Conservation (phyloP, 1,140 invertebrate species). For the Mamestra configurata region DNA sequence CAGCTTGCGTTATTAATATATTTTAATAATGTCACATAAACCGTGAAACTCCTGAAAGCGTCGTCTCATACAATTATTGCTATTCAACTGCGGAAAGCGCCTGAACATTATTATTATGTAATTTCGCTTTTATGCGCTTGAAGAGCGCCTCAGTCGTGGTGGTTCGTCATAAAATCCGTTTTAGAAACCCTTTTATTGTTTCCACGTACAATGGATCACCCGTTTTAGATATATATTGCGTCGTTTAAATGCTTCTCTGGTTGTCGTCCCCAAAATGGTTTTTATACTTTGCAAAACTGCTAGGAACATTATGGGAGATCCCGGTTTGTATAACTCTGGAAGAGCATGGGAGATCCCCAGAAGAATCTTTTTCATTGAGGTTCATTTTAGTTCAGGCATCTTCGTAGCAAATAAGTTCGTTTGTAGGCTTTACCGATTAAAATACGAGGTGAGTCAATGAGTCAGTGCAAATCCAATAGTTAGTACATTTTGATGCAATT, state of each 20-base stretch:
- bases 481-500: too few species aligned
- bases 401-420: too few species aligned
- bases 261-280: neutral
- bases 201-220: constrained; percentile 20
- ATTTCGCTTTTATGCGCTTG: constrained; percentile 30
- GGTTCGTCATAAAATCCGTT: constrained; percentile 22
- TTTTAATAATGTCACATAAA: neutral
- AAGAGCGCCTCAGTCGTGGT: constrained; percentile 4
- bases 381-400: too few species aligned
- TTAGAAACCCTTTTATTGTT: constrained; percentile 28
- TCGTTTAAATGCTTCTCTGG: neutral
- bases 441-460: too few species aligned
- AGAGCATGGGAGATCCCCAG: too few species aligned
- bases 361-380: too few species aligned
- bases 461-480: too few species aligned
- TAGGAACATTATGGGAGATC: too few species aligned
- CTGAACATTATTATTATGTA: constrained; percentile 25
- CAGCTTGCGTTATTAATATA: too few species aligned
- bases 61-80: neutral
- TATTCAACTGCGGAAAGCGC: neutral
- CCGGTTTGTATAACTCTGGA: too few species aligned
- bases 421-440: too few species aligned
- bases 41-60: neutral
- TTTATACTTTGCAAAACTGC: neutral
- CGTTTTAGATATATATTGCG: constrained; percentile 18